Percentiles rank a stretch among this genome's conserved stretches.
These are phyloP conservation scores for Bursaphelenchus okinawaensis DNA, from an alignment of 2,888 invertebrate genomes.

Conservation along the genomic window DNA sequence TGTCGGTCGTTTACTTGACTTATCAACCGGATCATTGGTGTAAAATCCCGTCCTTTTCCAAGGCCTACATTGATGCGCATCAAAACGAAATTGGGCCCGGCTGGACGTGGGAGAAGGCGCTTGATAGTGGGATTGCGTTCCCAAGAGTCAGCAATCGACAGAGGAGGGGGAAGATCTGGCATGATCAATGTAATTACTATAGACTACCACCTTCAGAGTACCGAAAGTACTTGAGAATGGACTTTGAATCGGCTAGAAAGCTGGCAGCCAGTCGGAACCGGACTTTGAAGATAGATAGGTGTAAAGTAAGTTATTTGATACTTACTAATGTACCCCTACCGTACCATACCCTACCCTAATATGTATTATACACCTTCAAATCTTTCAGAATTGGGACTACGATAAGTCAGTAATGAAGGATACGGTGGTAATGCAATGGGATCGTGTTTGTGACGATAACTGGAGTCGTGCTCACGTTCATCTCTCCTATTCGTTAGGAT, in stretches of 20 bases:
- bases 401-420: constrained; percentile 40
- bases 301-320: not conserved
- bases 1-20: constrained; percentile 57
- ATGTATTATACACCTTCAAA: constrained; percentile 7
- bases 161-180: constrained; percentile 28
- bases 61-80: constrained; percentile 35
- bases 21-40: constrained; percentile 57
- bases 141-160: constrained; percentile 40
- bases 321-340: not conserved
- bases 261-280: constrained; percentile 1
- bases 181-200: constrained; percentile 42
- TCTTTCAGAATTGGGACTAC: constrained; percentile 51
- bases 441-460: constrained; percentile 52
- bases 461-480: constrained; percentile 55
- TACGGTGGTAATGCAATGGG: constrained; percentile 50
- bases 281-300: constrained; percentile 7
- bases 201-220: constrained; percentile 34
- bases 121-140: constrained; percentile 45
- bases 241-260: constrained; percentile 6
- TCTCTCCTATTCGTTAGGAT: constrained; percentile 55
- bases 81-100: constrained; percentile 30
- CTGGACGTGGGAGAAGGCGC: constrained; percentile 51
- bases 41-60: constrained; percentile 48
- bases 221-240: constrained; percentile 24
- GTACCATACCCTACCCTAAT: not conserved